Base-by-base conservation (phyloP, 2,888 invertebrate species). In the Pachydiplax longipennis region DNA sequence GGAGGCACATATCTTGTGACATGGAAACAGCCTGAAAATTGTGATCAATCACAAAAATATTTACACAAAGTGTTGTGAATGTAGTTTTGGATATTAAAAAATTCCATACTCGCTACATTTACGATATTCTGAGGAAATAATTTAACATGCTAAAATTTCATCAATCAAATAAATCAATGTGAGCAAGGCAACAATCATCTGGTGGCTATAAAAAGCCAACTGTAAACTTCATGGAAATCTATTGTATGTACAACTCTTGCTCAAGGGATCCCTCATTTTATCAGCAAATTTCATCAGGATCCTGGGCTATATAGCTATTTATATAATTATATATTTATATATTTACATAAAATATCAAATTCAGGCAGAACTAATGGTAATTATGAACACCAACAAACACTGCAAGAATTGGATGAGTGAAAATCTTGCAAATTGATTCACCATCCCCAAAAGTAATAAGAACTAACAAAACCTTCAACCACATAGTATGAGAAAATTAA, bases 1-100 rank as follows among this genome's bases (percentile, higher is more conserved):
- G n/a, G 87, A 87, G 87, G 87, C 87, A 87, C 87, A 87, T 87
- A 87, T 87, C 61, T 87, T 65, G 87, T 87, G 87, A 87, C 87
- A 87, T 87, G 87, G 58, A 87, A 87, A 87, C 87, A 87, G 87
- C 87, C 87, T 61, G 87, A 87, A 87, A 87, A 87, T 87, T 65
- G 87, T 87, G 61, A 87, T 87, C 37, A 37, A 65, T 87, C 87
- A 87, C 87, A 87, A 87, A 83, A 87, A 87, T 87, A 87, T 87
- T 87, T 87, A 87, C 87, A 87, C 40, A 87, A 87, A 87, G 61
- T 61, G 53, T 58, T 61, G 87, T 87, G 61, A 61, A 61, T 65
- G 87, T 65, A 87, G 87, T 61, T 87, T 53, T 87, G 87, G 37
- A 87, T 87, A 61, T 61, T 87, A 87, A 87, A 87, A 73, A 87